Evolutionary conservation across 2,888 invertebrate species (phyloP).

Genomic region (Cyclophora punctaria): DNA sequence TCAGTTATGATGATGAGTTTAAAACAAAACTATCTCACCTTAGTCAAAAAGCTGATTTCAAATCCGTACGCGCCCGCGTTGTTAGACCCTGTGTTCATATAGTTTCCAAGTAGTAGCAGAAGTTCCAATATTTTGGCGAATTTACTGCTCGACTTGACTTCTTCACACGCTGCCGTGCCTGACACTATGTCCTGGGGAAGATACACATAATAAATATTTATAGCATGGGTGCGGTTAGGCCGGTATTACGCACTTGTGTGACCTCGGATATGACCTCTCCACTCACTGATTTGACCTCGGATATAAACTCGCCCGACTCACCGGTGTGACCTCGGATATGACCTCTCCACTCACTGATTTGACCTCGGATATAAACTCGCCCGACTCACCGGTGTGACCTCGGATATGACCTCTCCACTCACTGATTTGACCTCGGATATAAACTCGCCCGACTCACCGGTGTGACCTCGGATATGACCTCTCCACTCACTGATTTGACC

Average conservation of each 20-base stretch:
- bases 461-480: background rate
- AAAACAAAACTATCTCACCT: conserved; percentile 70
- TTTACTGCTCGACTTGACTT: conserved; percentile 90
- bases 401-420: background rate
- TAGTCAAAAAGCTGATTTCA: conserved; percentile 96
- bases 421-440: background rate
- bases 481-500: background rate
- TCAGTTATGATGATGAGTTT: no score
- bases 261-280: background rate
- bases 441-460: background rate
- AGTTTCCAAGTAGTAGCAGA: conserved; percentile 93
- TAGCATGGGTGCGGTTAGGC: background rate
- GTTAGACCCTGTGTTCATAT: conserved; percentile 96
- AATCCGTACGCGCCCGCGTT: conserved; percentile 97
- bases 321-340: conserved; percentile 85
- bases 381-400: background rate
- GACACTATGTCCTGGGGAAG: conserved; percentile 87
- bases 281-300: no score
- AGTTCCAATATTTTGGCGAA: conserved; percentile 93
- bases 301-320: conserved; percentile 48
- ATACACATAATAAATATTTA: no score
- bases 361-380: conserved; percentile 4
- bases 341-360: conserved; percentile 5
- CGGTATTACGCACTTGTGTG: background rate
- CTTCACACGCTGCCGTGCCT: conserved; percentile 96